phyloP scores from a whole-genome alignment of 2,113 vertebrate genomes.

The Gopherus flavomarginatus region DNA sequence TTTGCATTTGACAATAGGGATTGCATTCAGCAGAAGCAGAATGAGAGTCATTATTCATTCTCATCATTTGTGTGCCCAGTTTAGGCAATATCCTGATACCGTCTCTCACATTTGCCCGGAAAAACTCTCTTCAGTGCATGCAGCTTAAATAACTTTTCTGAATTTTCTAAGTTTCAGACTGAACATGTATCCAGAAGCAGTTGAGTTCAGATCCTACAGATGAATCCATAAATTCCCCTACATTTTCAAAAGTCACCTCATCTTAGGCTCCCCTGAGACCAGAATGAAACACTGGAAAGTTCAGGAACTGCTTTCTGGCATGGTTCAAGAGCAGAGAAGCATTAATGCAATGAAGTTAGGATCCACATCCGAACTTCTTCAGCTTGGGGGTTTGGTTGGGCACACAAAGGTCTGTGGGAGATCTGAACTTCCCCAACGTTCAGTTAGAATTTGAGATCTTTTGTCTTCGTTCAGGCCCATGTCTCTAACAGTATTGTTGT shows the following conservation, averaged over 20 bases:
- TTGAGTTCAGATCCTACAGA: background rate
- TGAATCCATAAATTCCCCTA: background rate
- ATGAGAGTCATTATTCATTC: background rate
- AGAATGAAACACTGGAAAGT: background rate
- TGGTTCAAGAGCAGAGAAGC: background rate
- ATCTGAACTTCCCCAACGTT: background rate
- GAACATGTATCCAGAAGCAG: background rate
- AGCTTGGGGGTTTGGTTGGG: background rate
- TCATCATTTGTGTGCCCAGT: background rate
- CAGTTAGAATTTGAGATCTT: background rate
- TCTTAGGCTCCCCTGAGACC: background rate
- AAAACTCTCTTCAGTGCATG: background rate
- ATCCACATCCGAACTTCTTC: background rate
- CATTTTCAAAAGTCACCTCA: background rate
- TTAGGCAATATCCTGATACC: background rate
- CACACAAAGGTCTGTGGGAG: background rate
- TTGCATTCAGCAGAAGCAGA: accelerated
- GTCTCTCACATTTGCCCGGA: background rate
- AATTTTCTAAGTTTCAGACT: background rate
- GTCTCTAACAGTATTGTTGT: background rate
- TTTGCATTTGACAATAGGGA: accelerated
- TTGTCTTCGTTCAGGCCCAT: background rate
- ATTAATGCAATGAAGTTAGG: accelerated
- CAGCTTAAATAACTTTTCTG: background rate
- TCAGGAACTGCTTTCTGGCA: background rate